Base-by-base conservation (phyloP, 2,113 vertebrate genomes). In the Manacus vitellinus region DNA sequence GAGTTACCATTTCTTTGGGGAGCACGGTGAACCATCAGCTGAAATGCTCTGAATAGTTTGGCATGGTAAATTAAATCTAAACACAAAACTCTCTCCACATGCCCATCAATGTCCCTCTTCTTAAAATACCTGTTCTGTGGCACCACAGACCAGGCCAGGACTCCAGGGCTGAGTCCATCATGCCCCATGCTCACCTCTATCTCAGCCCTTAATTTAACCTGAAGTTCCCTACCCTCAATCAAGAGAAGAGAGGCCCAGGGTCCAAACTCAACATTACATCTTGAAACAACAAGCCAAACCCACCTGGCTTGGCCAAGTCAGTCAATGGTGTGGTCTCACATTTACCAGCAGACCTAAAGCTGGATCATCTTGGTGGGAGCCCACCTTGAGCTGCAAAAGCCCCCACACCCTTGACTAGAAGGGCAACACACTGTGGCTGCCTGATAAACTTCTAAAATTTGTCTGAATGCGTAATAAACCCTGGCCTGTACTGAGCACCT, bases 1-100 rank as follows among this genome's bases (percentile, higher is more conserved):
- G 46, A 96, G 82, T 54, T 59, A 55, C 58, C 30, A 3, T 35
- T 93, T 92, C 94, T 96, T 93, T 62, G 88, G 93, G 95, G 81
- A 94, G 54, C 18, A 7, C 8, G 0, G 2, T 43, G 52, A 61
- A 77, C 85, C 93, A 76, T 49, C 71, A 94, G 37, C 93, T 95
- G 83, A 95, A 97, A 93, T 31, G 63, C 70, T 92, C 77, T 2
- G 0, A 94, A 30, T 43, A 31, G 14, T 81, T 91, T 95, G 61
- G 68, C 78, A 85, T 86, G 58, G 52, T 73, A 95, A 91, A 95
- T 94, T 63, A 92, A 70, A 41, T 96, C 46, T 39, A 75, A 83
- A 90, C 83, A 62, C 17, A 11, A 88, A 88, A 85, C 78, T 67
- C 67, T 62, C 24, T 63, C 39, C 31, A 39, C 52, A 61, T 4